Evolutionary conservation across 2,113 vertebrate genomes (phyloP), one percentile per base, ranked within the genome.

Genomic region (Prolemur simus): DNA sequence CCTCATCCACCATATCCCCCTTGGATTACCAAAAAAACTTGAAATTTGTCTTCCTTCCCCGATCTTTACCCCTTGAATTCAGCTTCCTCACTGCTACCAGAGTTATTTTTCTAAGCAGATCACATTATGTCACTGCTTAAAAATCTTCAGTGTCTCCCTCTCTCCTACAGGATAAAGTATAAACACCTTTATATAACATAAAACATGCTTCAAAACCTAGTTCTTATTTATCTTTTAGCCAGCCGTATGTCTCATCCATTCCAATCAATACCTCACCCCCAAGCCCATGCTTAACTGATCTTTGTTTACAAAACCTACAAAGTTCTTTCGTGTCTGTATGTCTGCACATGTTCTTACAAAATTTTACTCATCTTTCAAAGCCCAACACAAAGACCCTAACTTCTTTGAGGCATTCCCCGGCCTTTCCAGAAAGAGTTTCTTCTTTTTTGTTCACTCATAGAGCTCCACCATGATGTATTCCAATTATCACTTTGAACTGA

Each of bases 401-500:
- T 2, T 89, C 45, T 95, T 60, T 84, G n/a, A 92, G 81, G 3
- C 37, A 42, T 92, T 76, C 12, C 29, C 20, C 8, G 84, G 64
- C 17, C 11, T 76, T 95, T 92, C 74, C 64, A 95, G 80, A 76
- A 73, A 95, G 54, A 95, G 63, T 80, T n/a, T 18, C 13, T 84
- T 25, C 78, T 15, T 91, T 82, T 73, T 47, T 87, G 74, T 92
- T 95, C 84, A 71, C 45, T 87, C 45, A 45, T 87, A 94, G 52
- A 54, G 14, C 10, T 23, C 56, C 64, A 92, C 85, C 69, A 81
- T 83, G 82, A 73, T 89, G 39, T 42, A 94, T 76, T 95, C 74
- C 89, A 92, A 97, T 96, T 95, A 94, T 92, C 89, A 95, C 74
- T 93, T 94, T 83, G 4, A 66, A 84, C 74, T 74, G 89, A 96